phyloP scores from a whole-genome alignment of 2,113 vertebrate species.

The Pterocles gutturalis region DNA sequence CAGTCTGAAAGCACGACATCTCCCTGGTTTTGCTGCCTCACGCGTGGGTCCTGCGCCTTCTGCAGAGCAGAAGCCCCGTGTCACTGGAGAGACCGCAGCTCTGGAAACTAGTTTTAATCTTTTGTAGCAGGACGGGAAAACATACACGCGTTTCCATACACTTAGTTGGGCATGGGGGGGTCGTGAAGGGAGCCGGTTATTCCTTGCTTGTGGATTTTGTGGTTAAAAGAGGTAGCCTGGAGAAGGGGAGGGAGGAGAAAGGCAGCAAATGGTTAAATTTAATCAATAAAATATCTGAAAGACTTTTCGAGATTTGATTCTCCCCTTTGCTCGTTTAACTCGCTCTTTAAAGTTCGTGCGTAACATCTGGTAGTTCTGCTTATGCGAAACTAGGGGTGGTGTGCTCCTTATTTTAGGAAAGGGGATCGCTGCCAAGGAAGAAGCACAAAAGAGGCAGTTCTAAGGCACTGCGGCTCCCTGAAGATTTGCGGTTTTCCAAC shows the following conservation, averaged over 20 bases:
- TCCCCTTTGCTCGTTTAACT: background rate
- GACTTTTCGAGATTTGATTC: background rate
- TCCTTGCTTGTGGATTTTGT: background rate
- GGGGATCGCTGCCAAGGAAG: conserved; percentile 34
- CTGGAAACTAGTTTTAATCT: background rate
- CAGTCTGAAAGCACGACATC: background rate
- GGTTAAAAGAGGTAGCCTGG: background rate
- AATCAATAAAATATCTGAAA: background rate
- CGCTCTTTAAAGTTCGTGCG: background rate
- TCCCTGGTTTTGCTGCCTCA: background rate
- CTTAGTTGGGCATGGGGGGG: background rate
- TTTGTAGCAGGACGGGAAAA: background rate
- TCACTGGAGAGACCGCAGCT: background rate
- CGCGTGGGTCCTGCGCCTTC: background rate
- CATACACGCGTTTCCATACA: background rate
- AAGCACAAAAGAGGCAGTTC: conserved; percentile 44
- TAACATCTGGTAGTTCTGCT: background rate
- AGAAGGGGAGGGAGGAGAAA: background rate
- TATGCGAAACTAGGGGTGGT: background rate
- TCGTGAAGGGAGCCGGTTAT: background rate
- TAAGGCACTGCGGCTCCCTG: background rate
- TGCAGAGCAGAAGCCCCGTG: background rate
- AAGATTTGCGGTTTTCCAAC: background rate
- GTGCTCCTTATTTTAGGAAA: background rate
- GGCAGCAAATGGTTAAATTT: background rate